These are phyloP conservation scores for Caranx melampygus DNA, from an alignment of 2,113 vertebrate species.

Conservation along the genomic window DNA sequence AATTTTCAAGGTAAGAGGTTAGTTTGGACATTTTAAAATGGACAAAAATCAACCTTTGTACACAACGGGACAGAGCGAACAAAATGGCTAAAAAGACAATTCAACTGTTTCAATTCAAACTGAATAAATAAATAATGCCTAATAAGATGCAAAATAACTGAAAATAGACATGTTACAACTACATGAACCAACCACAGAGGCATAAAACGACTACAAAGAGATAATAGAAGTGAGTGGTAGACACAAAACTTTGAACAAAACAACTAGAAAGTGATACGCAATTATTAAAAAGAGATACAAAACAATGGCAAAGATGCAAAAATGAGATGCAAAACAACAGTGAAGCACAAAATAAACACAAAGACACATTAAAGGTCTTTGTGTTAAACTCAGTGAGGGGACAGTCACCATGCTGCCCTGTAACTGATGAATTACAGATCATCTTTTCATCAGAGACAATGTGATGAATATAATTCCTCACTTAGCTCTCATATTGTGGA, in stretches of 20 bases:
- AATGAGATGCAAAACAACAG: background rate
- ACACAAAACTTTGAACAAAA: too few relatives aligned
- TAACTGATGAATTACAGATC: background rate
- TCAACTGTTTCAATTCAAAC: background rate
- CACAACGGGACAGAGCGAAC: too few relatives aligned
- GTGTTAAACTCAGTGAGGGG: background rate
- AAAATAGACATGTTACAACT: background rate
- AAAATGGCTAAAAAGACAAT: background rate
- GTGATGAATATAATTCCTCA: slow-evolving; percentile 14
- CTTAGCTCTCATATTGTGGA: slow-evolving; percentile 15
- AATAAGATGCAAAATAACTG: background rate
- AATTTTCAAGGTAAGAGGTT: too few relatives aligned
- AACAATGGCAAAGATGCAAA: too few relatives aligned
- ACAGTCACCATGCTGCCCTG: background rate
- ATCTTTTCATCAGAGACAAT: background rate
- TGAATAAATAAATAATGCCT: too few relatives aligned
- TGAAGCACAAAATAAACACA: background rate
- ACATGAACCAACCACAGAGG: too few relatives aligned
- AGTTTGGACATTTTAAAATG: too few relatives aligned
- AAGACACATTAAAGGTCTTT: background rate
- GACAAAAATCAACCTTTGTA: background rate
- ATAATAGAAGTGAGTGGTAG: too few relatives aligned
- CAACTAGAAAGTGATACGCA: too few relatives aligned
- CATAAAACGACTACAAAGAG: too few relatives aligned
- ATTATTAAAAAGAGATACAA: too few relatives aligned